Evolutionary conservation across 2,888 invertebrate genomes (phyloP).

Genomic region (Neoaliturus tenellus): DNA sequence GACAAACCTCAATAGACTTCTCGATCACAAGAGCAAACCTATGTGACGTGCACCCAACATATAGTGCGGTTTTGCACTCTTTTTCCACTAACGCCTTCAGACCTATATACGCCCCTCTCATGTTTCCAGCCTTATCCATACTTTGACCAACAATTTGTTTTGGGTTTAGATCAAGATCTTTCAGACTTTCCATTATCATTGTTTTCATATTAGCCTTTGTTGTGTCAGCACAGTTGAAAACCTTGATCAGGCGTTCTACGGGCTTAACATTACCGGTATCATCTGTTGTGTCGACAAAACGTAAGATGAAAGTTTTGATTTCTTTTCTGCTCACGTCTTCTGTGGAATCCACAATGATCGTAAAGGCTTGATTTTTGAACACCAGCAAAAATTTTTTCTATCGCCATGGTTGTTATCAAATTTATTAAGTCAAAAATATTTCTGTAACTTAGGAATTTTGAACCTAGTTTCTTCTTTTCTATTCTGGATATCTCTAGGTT

Average conservation of each 20-base stretch:
- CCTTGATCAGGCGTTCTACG: background rate
- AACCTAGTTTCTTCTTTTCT: background rate
- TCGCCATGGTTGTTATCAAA: background rate
- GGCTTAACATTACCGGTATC: background rate
- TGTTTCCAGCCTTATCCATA: constrained; percentile 19
- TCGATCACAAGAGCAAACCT: constrained; percentile 26
- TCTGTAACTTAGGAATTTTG: constrained; percentile 22
- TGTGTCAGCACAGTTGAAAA: constrained; percentile 16
- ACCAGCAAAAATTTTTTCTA: background rate
- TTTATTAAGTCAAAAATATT: constrained; percentile 27
- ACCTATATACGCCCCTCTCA: background rate
- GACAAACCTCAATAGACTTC: background rate
- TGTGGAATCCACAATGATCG: background rate
- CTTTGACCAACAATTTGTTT: background rate
- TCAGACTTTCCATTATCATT: background rate
- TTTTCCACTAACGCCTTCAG: constrained; percentile 2
- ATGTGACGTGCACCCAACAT: constrained; percentile 38
- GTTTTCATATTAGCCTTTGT: background rate
- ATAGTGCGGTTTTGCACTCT: background rate
- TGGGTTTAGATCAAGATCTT: background rate
- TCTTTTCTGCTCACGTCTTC: constrained; percentile 17
- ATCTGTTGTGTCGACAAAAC: background rate
- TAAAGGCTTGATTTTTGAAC: background rate
- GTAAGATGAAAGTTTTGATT: background rate
- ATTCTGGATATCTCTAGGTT: background rate